Percentiles rank a stretch among this genome's conserved stretches.
phyloP scores from a whole-genome alignment of 2,113 vertebrate species.

The Pogona vitticeps region DNA sequence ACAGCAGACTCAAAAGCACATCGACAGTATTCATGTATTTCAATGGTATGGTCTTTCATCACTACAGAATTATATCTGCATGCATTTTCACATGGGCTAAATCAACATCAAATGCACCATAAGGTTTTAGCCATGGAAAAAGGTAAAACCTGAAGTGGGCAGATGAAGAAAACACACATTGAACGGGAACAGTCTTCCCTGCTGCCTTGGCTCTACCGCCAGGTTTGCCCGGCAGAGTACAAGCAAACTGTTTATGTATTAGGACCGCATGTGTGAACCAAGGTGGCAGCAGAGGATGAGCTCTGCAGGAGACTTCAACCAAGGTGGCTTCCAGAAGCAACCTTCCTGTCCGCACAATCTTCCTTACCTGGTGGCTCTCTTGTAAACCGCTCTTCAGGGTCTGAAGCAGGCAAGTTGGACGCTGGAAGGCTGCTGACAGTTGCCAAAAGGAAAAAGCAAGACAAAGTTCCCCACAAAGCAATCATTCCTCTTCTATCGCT shows the following conservation, averaged over 20 bases:
- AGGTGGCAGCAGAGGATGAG: not conserved
- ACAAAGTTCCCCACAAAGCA: slow-evolving; percentile 73
- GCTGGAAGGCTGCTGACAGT: slow-evolving; percentile 69
- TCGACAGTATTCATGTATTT: not conserved
- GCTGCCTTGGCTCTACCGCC: not conserved
- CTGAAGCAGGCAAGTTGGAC: slow-evolving; percentile 69
- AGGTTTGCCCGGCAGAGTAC: not conserved
- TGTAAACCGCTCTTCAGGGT: slow-evolving; percentile 74
- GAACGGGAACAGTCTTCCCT: not conserved
- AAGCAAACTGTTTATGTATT: not conserved
- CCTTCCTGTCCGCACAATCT: not conserved
- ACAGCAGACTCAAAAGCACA: too few relatives aligned
- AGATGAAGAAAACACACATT: not conserved
- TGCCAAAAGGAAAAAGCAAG: slow-evolving; percentile 68
- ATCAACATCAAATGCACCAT: not conserved
- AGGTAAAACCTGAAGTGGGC: not conserved
- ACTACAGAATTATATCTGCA: not conserved
- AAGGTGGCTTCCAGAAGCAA: too few relatives aligned
- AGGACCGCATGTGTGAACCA: not conserved
- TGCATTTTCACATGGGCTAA: not conserved
- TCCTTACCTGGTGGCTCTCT: slow-evolving; percentile 54
- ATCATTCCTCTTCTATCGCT: slow-evolving; percentile 75
- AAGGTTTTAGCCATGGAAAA: not conserved
- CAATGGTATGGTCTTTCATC: not conserved
- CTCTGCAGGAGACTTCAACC: too few relatives aligned